Evolutionary conservation across 2,113 vertebrate genomes (phyloP).

Genomic region (Nannospalax galili): DNA sequence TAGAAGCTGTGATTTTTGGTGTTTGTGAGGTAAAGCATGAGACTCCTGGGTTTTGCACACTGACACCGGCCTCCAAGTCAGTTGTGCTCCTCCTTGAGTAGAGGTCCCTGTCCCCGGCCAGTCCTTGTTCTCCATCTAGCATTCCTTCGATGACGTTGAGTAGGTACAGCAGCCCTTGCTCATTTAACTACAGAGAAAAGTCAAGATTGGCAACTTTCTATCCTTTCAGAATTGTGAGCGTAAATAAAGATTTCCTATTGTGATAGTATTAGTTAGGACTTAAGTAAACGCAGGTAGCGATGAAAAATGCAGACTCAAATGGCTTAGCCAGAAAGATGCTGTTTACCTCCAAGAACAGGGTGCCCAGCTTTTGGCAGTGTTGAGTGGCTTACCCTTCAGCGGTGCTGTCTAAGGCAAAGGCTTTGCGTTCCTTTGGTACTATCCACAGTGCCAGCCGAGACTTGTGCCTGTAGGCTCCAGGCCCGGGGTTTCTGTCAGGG

Average conservation of each 20-base stretch:
- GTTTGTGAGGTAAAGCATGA: not conserved
- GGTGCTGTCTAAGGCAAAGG: accelerated
- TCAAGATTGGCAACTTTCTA: not conserved
- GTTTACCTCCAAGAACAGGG: not conserved
- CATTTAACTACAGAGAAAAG: not conserved
- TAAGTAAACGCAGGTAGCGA: not conserved
- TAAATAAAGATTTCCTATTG: not conserved
- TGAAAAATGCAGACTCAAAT: not conserved
- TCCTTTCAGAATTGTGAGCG: not conserved
- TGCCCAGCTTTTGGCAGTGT: not conserved
- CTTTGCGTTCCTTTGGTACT: not conserved
- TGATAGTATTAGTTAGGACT: not conserved
- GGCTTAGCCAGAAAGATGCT: not conserved
- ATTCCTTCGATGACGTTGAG: not conserved
- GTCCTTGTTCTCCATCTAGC: not conserved
- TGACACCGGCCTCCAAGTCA: not conserved
- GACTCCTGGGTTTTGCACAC: not conserved
- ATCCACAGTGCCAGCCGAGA: not conserved
- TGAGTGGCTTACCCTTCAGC: not conserved
- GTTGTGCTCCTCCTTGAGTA: accelerated
- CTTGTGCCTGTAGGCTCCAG: not conserved
- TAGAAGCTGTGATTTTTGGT: not conserved
- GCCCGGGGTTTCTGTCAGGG: not conserved
- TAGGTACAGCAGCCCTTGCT: not conserved
- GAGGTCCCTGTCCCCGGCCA: not conserved